Base-by-base conservation (phyloP, 1,140 invertebrate species). In the Euura saliciscinereae region DNA sequence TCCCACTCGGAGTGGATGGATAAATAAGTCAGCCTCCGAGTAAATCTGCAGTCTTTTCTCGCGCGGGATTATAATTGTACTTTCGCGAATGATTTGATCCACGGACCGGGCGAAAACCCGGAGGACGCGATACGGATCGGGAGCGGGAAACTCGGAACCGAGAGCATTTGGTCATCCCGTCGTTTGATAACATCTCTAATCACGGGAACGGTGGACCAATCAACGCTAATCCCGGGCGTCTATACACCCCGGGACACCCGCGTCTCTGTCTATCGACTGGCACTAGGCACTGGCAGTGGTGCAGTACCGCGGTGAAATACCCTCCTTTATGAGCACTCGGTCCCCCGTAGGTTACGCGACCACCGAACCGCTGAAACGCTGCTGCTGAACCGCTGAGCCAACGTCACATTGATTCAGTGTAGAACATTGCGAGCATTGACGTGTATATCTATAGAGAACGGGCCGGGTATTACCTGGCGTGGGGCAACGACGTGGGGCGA, bases 1-100 rank as follows among this genome's bases (percentile, higher is more conserved):
- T 28, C 10, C 51, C 66, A 67, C 5, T 67, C 79, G 76, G 76
- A 83, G 78, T 81, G 78, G 73, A 70, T 69, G 71, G 78, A 80
- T 84, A 80, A 83, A 84, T 84, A 81, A 84, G 82, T 82, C 78
- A 84, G 71, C 68, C 28, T 28, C 28, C 28, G 28, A 28, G 28
- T 28, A 1, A 28, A 28, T 28, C 28, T 0, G 28, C 28, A 28
- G 28, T 28, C 28, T 28, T 28, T 28, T 28, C 28, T 28, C 28
- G 28, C 28, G 28, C 28, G 28, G 28, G 28, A 28, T 28, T 28
- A 28, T 28, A 28, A 28, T 28, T 28, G 28, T 28, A 5, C 8
- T 3, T 59, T 59, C 28, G 28, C 28, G 51, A 59, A 59, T n/a
- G 51, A 59, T 28, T 28, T 8, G 51, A 59, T 59, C 8, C 51